Evolutionary conservation across 2,888 invertebrate species (phyloP), one percentile per base, ranked within the genome.

Genomic region (Tipula vernalis): DNA sequence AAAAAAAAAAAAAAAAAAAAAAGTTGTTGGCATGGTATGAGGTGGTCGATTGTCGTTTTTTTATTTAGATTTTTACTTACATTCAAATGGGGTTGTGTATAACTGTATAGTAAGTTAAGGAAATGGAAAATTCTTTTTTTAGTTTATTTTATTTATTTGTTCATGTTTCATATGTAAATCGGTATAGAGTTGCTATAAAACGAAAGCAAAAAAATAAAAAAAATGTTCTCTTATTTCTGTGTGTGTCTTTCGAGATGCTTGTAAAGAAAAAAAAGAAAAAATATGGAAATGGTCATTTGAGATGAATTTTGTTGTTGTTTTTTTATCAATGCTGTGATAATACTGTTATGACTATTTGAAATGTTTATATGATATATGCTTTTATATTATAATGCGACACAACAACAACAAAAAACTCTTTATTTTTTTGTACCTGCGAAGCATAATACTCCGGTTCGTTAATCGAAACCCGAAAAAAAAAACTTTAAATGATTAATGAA

Each of bases 81-180:
- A 71, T 71, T 12, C 71, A 71, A 71, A 71, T 71, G 71, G 71
- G 71, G 71, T 71, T 71, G 71, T 28, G 71, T 71, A 28, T 28
- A 71, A 28, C 28, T 28, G 71, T 71, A 28, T 28, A 71, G 71
- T 71, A 71, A 71, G 71, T 71, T 71, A 71, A 71, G 71, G 71
- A 71, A 71, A 71, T 71, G 71, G 71, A 71, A 51, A 71, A 71
- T 71, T 71, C 71, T 71, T 28, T 51, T 71, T 57, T 57, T 57
- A 28, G 0, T 28, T 28, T 28, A 28, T 71, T 71, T 71, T 71
- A 71, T 71, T 71, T 71, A 71, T 71, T 71, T 71, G 71, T 28
- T 71, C 71, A 71, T 71, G 71, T 71, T 71, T 71, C 71, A 71
- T 71, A 71, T 71, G 71, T 71, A 71, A 71, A 71, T 71, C 71